These are phyloP conservation scores for Puma concolor DNA, from an alignment of 2,113 vertebrate genomes.

Conservation along the genomic window DNA sequence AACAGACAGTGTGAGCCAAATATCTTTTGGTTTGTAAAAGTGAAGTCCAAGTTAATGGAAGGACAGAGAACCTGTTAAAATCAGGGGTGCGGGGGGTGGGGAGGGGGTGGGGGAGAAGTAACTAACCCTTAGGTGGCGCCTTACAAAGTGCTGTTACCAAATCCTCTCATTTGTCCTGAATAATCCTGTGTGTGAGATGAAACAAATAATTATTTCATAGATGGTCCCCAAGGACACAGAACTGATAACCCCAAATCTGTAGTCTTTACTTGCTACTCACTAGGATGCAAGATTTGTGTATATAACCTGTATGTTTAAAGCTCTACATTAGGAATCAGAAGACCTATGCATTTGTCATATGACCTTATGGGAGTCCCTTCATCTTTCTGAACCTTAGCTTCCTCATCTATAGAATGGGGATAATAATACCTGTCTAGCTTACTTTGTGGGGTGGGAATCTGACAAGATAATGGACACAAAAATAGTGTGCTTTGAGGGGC, in stretches of 20 bases:
- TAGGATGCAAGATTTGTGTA: background rate
- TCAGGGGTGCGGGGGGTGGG: background rate
- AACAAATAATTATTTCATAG: background rate
- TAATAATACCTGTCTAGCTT: background rate
- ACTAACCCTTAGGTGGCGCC: background rate
- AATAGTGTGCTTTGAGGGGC: background rate
- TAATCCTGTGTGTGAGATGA: background rate
- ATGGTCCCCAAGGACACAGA: background rate
- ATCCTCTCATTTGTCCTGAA: background rate
- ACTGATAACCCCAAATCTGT: background rate
- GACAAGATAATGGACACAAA: background rate
- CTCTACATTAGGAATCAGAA: background rate
- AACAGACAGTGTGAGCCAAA: background rate
- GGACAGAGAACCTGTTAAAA: slow-evolving; percentile 9
- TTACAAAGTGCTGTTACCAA: background rate
- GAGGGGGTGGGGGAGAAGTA: background rate
- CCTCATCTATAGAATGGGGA: background rate
- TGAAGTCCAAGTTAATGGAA: slow-evolving; percentile 42
- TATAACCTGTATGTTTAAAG: background rate
- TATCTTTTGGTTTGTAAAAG: slow-evolving; percentile 35
- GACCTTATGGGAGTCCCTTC: slow-evolving; percentile 15
- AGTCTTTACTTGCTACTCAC: background rate
- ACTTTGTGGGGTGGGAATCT: background rate
- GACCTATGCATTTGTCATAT: background rate
- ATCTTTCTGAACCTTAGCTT: slow-evolving; percentile 6